A percentile compares a stretch with the other conserved stretches of the same genome.
phyloP scores from a whole-genome alignment of 2,888 invertebrate species.

The Sphaeridia pumilis region DNA sequence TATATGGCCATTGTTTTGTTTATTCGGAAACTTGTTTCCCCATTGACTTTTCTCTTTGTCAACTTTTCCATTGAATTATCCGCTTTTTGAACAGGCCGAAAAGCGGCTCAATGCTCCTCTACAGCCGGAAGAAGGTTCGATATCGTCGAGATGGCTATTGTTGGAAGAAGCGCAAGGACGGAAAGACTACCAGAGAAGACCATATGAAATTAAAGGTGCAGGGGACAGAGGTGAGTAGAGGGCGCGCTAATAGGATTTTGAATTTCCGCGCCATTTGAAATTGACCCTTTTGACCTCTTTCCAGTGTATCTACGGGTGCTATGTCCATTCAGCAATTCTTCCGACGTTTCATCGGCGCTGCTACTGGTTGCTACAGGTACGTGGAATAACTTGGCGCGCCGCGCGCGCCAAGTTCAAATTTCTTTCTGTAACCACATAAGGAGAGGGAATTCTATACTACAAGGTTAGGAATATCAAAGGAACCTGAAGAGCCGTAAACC shows the following conservation, averaged over 20 bases:
- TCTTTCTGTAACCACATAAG: too few relatives aligned
- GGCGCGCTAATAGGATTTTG: too few relatives aligned
- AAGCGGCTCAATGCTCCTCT: constrained; percentile 92
- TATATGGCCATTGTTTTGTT: neutral
- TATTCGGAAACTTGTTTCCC: too few relatives aligned
- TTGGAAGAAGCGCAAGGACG: constrained; percentile 97
- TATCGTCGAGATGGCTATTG: constrained; percentile 95
- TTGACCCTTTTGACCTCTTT: constrained; percentile 36
- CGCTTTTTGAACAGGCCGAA: constrained; percentile 57
- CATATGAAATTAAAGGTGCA: constrained; percentile 99
- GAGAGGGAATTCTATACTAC: too few relatives aligned
- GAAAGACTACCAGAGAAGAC: constrained; percentile 95
- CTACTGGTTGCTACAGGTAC: constrained; percentile 93
- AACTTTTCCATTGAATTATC: neutral
- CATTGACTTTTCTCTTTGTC: neutral
- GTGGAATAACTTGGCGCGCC: too few relatives aligned
- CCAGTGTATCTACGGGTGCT: constrained; percentile 95
- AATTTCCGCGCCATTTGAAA: too few relatives aligned
- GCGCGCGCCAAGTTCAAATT: too few relatives aligned
- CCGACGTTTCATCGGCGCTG: constrained; percentile 97
- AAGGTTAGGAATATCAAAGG: too few relatives aligned
- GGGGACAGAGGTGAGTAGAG: constrained; percentile 76
- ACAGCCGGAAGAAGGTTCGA: constrained; percentile 88
- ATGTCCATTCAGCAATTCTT: constrained; percentile 96
- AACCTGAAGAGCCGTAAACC: too few relatives aligned